Evolutionary conservation across 1,140 invertebrate species (phyloP).

Genomic region (Epicauta chinensis): DNA sequence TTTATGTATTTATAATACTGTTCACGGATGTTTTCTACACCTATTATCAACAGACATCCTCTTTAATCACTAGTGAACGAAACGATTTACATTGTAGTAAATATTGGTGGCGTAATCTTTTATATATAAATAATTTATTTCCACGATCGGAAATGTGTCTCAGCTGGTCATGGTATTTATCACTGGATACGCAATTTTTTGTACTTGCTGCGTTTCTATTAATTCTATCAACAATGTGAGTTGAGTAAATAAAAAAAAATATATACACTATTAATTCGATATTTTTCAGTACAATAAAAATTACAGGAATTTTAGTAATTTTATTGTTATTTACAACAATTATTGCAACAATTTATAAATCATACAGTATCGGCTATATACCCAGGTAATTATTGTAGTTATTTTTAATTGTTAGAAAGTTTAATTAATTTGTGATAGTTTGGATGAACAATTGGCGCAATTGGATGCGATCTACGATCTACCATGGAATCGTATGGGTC

Average conservation of each 20-base stretch:
- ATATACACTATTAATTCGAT: too few relatives aligned
- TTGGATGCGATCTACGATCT: conserved; percentile 44
- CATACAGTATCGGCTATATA: conserved; percentile 41
- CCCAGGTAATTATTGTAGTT: conserved; percentile 42
- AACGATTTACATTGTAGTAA: conserved; percentile 47
- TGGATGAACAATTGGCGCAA: conserved; percentile 43
- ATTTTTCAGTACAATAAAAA: conserved; percentile 40
- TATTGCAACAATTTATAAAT: conserved; percentile 37
- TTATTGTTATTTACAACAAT: conserved; percentile 38
- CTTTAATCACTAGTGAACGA: conserved; percentile 46
- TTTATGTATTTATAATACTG: conserved; percentile 49
- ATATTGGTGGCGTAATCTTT: conserved; percentile 59
- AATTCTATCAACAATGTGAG: conserved; percentile 51
- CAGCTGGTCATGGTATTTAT: conserved; percentile 76
- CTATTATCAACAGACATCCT: conserved; percentile 46
- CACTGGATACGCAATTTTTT: conserved; percentile 77
- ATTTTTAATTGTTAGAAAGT: conserved; percentile 1
- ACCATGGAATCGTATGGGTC: conserved; percentile 48
- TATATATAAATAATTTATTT: conserved; percentile 58
- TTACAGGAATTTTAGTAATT: conserved; percentile 25
- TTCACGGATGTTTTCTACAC: conserved; percentile 46
- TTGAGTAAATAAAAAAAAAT: too few relatives aligned
- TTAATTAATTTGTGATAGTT: conserved; percentile 21
- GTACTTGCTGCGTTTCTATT: conserved; percentile 48
- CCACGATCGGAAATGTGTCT: conserved; percentile 55